Evolutionary conservation across 1,140 invertebrate species (phyloP), one percentile per base, ranked within the genome.

Genomic region (Muscidifurax raptorellus): DNA sequence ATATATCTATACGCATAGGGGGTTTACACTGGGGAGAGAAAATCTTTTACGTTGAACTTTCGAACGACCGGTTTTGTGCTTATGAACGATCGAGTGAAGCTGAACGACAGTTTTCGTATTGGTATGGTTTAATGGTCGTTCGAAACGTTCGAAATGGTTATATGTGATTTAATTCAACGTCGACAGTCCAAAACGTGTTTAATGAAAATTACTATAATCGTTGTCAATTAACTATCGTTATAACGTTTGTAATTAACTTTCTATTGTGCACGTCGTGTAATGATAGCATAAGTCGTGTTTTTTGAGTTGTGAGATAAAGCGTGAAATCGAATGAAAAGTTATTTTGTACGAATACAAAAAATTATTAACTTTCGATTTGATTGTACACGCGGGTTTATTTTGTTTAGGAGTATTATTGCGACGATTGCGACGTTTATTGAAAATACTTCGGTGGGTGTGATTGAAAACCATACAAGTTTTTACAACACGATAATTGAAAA

Each of bases 171-270:
- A 64, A 64, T 64, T 64, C 10, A 40, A 40, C 10, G 40, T 40
- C 6, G 18, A 25, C n/a, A 25, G 25, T 27, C 0, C n/a, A 22
- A 25, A 66, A 25, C 10, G 64, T 66, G 64, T 67, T 25, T 67
- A 9, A 27, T 13, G 44, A 36, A 30, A 69, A 69, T 28, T 80
- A 2, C 59, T 81, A 27, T 72, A 74, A 72, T 12, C 28, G 12
- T 52, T 81, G 67, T 72, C 80, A 81, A 72, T 81, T 81, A 72
- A 72, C 18, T 22, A 52, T 44, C 13, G 30, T 82, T 72, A n/a
- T n/a, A 25, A 64, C 72, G 27, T 64, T 18, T n/a, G 40, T 15
- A 44, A 40, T 80, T 27, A 12, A 66, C 59, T 59, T 64, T 77
- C 6, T 36, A 25, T 36, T 67, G 7, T 27, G 52, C 28, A 67